A percentile compares a stretch with the other conserved stretches of the same genome.
Conservation (phyloP, 2,113 vertebrate species). For the Syngnathus scovelli region DNA sequence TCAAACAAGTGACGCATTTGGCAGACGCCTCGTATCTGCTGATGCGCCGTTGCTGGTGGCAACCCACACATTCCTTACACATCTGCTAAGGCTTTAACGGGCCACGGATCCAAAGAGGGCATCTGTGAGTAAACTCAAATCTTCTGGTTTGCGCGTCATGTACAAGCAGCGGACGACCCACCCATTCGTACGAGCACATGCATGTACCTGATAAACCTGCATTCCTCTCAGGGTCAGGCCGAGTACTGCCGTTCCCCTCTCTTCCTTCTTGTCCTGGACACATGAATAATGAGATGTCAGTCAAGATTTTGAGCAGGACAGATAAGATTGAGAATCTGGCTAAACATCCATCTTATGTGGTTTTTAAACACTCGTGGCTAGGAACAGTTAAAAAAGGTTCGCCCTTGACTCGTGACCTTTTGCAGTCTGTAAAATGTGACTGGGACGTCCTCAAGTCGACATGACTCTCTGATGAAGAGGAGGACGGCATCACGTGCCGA, state of each 20-base stretch:
- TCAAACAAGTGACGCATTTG: constrained; percentile 59
- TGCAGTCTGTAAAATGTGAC: constrained; percentile 85
- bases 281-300: constrained; percentile 58
- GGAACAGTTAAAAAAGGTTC: constrained; percentile 29
- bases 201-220: constrained; percentile 86
- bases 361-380: constrained; percentile 20
- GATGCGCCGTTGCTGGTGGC: constrained; percentile 47
- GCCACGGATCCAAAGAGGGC: constrained; percentile 15
- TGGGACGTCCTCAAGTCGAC: constrained; percentile 82
- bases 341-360: constrained; percentile 2
- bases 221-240: constrained; percentile 86
- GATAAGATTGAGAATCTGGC: constrained; percentile 43
- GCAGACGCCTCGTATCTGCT: constrained; percentile 55
- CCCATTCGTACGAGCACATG: constrained; percentile 16
- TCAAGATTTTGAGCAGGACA: constrained; percentile 48
- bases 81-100: constrained; percentile 39
- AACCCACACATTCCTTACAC: constrained; percentile 65
- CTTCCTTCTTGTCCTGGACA: constrained; percentile 84
- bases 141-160: constrained; percentile 14
- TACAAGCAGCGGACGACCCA: constrained; percentile 28
- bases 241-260: constrained; percentile 76
- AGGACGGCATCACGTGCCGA: constrained; percentile 74
- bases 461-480: constrained; percentile 82
- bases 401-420: constrained; percentile 71
- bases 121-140: constrained; percentile 47